Conservation (phyloP, 92 coral and sea anemone species). For the Porites cylindrica region DNA sequence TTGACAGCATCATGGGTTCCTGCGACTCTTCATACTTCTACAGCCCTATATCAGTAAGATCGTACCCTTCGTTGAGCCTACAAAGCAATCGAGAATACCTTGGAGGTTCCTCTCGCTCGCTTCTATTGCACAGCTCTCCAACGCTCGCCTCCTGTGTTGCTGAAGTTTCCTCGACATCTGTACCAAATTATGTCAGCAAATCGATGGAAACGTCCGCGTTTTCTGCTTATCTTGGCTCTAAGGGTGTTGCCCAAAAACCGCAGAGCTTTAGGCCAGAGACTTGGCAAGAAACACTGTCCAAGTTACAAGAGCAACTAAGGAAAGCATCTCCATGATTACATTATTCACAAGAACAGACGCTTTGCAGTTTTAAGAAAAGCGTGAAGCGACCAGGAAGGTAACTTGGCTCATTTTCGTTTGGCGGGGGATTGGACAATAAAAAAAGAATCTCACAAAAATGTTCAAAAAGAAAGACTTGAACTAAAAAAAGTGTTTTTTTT, state of each 20-base stretch:
- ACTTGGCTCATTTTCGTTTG: background rate
- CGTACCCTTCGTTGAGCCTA: slow-evolving; percentile 34
- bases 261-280: slow-evolving; percentile 68
- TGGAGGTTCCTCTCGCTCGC: slow-evolving; percentile 35
- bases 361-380: no score
- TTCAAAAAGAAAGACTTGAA: background rate
- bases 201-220: slow-evolving; percentile 58
- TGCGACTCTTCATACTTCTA: slow-evolving; percentile 34
- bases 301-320: slow-evolving; percentile 84
- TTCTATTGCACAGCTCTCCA: slow-evolving; percentile 21
- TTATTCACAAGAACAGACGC: background rate
- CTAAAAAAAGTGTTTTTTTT: background rate
- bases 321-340: slow-evolving; percentile 50
- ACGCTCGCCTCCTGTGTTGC: slow-evolving; percentile 1
- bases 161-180: background rate
- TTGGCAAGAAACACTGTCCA: slow-evolving; percentile 96
- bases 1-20: slow-evolving; percentile 70
- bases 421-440: slow-evolving; percentile 10
- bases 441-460: background rate
- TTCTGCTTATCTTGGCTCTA: slow-evolving; percentile 50
- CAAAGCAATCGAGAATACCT: slow-evolving; percentile 10
- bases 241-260: slow-evolving; percentile 27
- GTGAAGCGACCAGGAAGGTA: no score
- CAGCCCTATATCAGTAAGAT: slow-evolving; percentile 39
- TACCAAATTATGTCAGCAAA: background rate